Base-by-base conservation (phyloP, 2,797 vertebrate species). In the Telmatherina bonti region DNA sequence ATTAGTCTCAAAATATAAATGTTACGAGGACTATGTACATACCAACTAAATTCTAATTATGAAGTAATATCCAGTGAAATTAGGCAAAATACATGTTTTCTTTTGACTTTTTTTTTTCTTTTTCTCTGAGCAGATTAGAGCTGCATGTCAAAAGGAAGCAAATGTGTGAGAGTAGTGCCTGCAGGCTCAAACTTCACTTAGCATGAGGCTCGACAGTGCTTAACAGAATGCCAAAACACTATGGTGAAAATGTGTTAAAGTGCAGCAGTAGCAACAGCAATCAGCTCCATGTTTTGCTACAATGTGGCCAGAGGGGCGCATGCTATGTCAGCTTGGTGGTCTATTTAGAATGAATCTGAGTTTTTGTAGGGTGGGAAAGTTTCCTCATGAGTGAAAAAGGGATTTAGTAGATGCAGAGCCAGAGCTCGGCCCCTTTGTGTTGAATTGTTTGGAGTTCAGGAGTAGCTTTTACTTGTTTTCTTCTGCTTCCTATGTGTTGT, bases 141-240 rank as follows among this genome's bases (percentile, higher is more conserved):
- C 69, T 55, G 38, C 73, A 62, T 76, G 74, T 77, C 56, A 53
- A 59, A 73, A 58, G 12, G 53, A 78, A 81, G 76, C 56, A 43
- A 72, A 74, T 60, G 45, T 67, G 67, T 31, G 45, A 76, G 64
- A 56, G 38, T 41, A 38, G n/a, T 56, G 82, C 79, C 85, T 62
- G 64, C 74, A 79, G 88, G 62, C 83, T 61, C 70, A 73, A 47
- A 49, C 62, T 75, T 84, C 72, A 62, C 72, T 82, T 70, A 79
- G 59, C 72, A 56, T 57, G 54, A 80, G 66, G 69, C 60, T 79
- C 51, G 36, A 76, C 76, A 52, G 41, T 43, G 70, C 78, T 83
- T 66, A 62, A 63, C 68, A 76, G 38, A 84, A 82, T 84, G 81
- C 78, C 81, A 80, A 82, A 90, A 85, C 79, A 79, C 77, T 72